phyloP scores from a whole-genome alignment of 2,888 invertebrate genomes.

The Timema podura region DNA sequence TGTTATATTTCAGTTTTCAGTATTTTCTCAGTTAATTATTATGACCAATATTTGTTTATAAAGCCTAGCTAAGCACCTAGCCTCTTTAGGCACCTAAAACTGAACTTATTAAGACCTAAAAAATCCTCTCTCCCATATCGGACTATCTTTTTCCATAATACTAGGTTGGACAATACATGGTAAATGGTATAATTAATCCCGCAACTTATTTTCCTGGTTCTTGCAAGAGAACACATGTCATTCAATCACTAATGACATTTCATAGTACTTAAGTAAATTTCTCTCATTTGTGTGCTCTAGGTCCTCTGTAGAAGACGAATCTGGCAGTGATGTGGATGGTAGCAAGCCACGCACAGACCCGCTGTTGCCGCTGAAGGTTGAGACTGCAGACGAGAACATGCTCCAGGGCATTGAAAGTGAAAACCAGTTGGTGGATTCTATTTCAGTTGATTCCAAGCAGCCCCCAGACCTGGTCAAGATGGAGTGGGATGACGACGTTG shows the following conservation, averaged over 20 bases:
- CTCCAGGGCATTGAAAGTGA: conserved; percentile 27
- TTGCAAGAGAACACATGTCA: neutral
- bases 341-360: conserved; percentile 24
- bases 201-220: neutral
- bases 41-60: too few species aligned
- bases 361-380: conserved; percentile 22
- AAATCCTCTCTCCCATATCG: too few species aligned
- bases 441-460: neutral
- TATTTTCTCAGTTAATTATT: too few species aligned
- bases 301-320: conserved; percentile 26
- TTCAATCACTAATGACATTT: neutral
- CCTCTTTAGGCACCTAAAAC: too few species aligned
- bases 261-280: neutral
- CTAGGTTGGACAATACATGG: too few species aligned
- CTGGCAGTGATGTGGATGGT: conserved; percentile 23
- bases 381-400: conserved; percentile 26
- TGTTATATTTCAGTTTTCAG: too few species aligned
- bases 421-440: conserved; percentile 28
- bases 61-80: too few species aligned
- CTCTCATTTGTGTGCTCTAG: neutral
- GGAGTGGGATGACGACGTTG: neutral
- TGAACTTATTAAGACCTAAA: too few species aligned
- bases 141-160: too few species aligned
- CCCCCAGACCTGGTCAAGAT: conserved; percentile 14
- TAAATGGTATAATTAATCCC: neutral